Conservation (phyloP, 2,113 vertebrate genomes). For the Melanostigma gelatinosum region DNA sequence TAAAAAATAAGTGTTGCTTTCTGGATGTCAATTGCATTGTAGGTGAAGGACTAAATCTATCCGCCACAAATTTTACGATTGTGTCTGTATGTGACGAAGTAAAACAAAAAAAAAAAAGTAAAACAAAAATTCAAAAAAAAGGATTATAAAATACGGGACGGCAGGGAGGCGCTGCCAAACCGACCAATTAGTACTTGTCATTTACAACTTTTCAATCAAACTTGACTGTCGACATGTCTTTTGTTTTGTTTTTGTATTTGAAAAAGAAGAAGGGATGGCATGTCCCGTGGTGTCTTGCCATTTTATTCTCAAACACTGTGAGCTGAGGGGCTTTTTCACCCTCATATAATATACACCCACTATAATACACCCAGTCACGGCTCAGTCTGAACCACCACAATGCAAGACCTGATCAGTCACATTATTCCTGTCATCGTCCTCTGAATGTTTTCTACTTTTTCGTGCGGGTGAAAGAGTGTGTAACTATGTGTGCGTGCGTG, state of each 20-base stretch:
- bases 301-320: conserved; percentile 87
- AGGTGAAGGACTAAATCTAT: conserved; percentile 86
- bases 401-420: conserved; percentile 76
- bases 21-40: conserved; percentile 86
- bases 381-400: conserved; percentile 71
- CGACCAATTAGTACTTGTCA: conserved; percentile 76
- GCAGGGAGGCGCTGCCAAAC: conserved; percentile 68
- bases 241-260: conserved; percentile 82
- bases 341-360: conserved; percentile 69
- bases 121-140: conserved; percentile 34
- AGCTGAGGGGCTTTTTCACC: conserved; percentile 73
- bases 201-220: conserved; percentile 82
- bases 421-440: conserved; percentile 75
- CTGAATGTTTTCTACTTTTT: conserved; percentile 82
- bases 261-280: conserved; percentile 80
- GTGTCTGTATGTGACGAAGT: conserved; percentile 67
- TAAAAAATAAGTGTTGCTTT: conserved; percentile 86
- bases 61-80: conserved; percentile 78
- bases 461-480: conserved; percentile 69
- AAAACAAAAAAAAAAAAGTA: conserved; percentile 15
- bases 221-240: conserved; percentile 81
- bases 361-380: conserved; percentile 62
- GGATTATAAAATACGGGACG: conserved; percentile 47
- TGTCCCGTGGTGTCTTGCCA: conserved; percentile 77
- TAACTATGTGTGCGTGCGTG: conserved; percentile 47